A percentile compares a stretch with the other conserved stretches of the same genome.
Conservation (phyloP, 2,888 invertebrate species). For the Caenorhabditis imperialis region DNA sequence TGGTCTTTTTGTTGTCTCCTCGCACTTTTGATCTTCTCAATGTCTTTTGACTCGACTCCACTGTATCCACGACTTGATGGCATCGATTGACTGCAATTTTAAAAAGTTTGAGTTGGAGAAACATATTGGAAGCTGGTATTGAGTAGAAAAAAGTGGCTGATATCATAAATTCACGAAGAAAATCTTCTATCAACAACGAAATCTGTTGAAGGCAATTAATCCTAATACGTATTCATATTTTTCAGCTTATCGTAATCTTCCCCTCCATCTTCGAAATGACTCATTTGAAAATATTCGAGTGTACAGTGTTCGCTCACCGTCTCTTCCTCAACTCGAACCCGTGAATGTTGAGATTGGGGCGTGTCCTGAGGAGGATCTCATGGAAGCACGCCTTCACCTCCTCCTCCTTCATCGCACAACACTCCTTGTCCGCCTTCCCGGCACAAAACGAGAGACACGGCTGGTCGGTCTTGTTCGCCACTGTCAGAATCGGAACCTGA, state of each 20-base stretch:
- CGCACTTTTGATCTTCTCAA: slow-evolving; percentile 47
- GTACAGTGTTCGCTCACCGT: no score
- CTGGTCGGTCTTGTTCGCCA: slow-evolving; percentile 67
- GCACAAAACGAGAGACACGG: slow-evolving; percentile 37
- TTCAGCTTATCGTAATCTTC: no score
- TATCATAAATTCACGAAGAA: no score
- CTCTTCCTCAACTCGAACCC: slow-evolving; percentile 39
- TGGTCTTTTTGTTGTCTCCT: slow-evolving; percentile 44
- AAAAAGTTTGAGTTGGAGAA: no score
- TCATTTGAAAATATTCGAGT: no score
- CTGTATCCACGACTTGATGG: slow-evolving; percentile 55
- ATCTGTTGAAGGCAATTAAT: no score
- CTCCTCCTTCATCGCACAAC: slow-evolving; percentile 59
- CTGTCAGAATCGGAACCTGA: slow-evolving; percentile 70
- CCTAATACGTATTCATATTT: no score
- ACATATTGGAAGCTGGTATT: no score
- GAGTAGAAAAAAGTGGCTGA: no score
- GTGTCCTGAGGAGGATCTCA: slow-evolving; percentile 29
- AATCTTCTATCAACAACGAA: no score
- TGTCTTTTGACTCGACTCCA: slow-evolving; percentile 52
- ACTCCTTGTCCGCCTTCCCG: slow-evolving; percentile 43
- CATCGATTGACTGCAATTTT: slow-evolving; percentile 65
- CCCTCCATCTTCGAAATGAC: no score
- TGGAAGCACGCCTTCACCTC: slow-evolving; percentile 59
- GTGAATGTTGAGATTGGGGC: slow-evolving; percentile 45